phyloP scores from a whole-genome alignment of 92 coral and sea anemone species.

The Metridium senile region DNA sequence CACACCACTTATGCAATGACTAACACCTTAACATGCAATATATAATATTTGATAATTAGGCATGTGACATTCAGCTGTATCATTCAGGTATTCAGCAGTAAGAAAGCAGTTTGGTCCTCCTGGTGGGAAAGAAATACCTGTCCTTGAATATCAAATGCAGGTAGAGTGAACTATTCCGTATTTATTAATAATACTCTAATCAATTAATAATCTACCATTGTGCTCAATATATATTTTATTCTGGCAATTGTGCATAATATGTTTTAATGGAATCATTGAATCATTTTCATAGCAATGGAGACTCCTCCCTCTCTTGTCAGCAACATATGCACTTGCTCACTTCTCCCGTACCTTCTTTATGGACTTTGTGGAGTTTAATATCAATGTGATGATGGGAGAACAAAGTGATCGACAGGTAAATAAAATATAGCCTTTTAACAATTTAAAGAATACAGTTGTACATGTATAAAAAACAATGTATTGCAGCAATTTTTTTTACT shows the following conservation, averaged over 20 bases:
- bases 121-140: constrained; percentile 90
- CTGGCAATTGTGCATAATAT: too few relatives aligned
- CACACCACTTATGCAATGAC: too few relatives aligned
- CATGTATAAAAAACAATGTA: background rate
- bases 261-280: too few relatives aligned
- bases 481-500: background rate
- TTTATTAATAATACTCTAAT: background rate
- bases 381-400: constrained; percentile 84
- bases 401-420: constrained; percentile 74
- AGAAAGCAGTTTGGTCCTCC: constrained; percentile 97
- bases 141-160: constrained; percentile 99
- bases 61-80: too few relatives aligned
- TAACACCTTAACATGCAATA: too few relatives aligned
- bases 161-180: constrained; percentile 33
- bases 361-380: constrained; percentile 72
- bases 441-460: background rate
- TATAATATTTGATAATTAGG: background rate
- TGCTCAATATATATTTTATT: too few relatives aligned
- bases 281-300: constrained; percentile 89
- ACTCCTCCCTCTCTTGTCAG: constrained; percentile 89
- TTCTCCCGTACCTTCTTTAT: constrained; percentile 82
- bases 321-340: constrained; percentile 82
- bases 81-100: constrained; percentile 98
- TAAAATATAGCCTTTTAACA: background rate
- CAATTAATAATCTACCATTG: background rate